Evolutionary conservation across 2,888 invertebrate genomes (phyloP).

Genomic region (Aphidoletes aphidimyza): DNA sequence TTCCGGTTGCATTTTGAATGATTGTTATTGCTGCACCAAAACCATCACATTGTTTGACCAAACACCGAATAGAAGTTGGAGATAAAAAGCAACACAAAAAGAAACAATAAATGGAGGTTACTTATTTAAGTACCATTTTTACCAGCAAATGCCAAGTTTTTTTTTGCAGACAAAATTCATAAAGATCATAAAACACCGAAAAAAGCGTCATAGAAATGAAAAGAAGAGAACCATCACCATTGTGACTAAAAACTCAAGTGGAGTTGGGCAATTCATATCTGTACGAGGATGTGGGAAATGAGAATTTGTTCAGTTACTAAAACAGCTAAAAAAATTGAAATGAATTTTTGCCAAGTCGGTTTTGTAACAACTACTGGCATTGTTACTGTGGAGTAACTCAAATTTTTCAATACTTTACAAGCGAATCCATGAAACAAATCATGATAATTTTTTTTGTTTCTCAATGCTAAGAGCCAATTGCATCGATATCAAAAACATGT

Average conservation of each 20-base stretch:
- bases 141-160: constrained; percentile 30
- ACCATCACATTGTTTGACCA: constrained; percentile 40
- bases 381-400: too few relatives aligned
- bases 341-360: background rate
- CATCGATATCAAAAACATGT: too few relatives aligned
- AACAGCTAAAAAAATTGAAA: background rate
- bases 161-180: background rate
- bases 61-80: background rate
- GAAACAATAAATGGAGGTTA: constrained; percentile 47
- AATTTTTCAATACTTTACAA: too few relatives aligned
- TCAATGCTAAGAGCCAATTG: too few relatives aligned
- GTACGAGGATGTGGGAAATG: background rate
- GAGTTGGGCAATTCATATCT: background rate
- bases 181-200: constrained; percentile 3
- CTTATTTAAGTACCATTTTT: constrained; percentile 29
- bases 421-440: too few relatives aligned
- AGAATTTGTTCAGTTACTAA: background rate
- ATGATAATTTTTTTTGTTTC: too few relatives aligned
- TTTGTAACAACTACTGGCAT: too few relatives aligned
- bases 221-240: background rate
- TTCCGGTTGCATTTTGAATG: constrained; percentile 52
- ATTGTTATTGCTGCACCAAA: constrained; percentile 17
- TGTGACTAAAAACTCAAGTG: background rate
- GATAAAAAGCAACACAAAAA: background rate
- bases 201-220: background rate